Percentiles rank a stretch among this genome's conserved stretches.
Conservation (phyloP, 2,797 vertebrate genomes). For the Rhinoraja longicauda region DNA sequence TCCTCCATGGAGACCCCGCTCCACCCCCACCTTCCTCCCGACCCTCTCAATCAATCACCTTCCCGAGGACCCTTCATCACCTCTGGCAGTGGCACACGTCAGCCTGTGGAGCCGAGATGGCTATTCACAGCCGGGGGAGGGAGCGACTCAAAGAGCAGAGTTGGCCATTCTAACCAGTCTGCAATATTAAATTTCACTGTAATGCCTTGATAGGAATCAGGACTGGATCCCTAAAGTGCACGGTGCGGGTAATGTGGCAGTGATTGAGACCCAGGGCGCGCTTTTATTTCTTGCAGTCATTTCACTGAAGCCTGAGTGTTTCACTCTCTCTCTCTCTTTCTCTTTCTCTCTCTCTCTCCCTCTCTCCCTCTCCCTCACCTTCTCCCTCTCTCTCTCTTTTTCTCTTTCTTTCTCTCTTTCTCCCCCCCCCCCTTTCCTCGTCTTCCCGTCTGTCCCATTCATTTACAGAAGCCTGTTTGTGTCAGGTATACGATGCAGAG, state of each 20-base stretch:
- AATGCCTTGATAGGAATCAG: conserved; percentile 50
- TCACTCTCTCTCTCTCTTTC: background rate
- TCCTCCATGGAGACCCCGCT: conserved; percentile 47
- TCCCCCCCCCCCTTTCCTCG: background rate
- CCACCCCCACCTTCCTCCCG: background rate
- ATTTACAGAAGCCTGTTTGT: conserved; percentile 25
- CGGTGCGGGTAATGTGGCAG: conserved; percentile 54
- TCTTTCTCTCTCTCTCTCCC: no score
- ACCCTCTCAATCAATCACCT: conserved; percentile 25
- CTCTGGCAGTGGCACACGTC: background rate
- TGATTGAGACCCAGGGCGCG: conserved; percentile 58
- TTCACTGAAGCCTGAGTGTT: conserved; percentile 57
- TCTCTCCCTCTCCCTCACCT: background rate
- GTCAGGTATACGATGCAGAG: conserved; percentile 16
- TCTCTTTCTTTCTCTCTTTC: background rate
- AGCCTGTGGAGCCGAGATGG: conserved; percentile 28
- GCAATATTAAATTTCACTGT: conserved; percentile 58
- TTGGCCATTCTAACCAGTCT: conserved; percentile 46
- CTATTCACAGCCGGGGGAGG: conserved; percentile 40
- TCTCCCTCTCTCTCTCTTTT: background rate
- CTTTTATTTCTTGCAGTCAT: conserved; percentile 63
- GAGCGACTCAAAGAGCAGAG: conserved; percentile 40
- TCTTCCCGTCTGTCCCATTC: background rate
- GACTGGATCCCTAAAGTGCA: conserved; percentile 58
- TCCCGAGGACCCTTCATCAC: background rate